A percentile compares a stretch with the other conserved stretches of the same genome.
phyloP scores from a whole-genome alignment of 2,113 vertebrate genomes.

The Prunella fulvescens region DNA sequence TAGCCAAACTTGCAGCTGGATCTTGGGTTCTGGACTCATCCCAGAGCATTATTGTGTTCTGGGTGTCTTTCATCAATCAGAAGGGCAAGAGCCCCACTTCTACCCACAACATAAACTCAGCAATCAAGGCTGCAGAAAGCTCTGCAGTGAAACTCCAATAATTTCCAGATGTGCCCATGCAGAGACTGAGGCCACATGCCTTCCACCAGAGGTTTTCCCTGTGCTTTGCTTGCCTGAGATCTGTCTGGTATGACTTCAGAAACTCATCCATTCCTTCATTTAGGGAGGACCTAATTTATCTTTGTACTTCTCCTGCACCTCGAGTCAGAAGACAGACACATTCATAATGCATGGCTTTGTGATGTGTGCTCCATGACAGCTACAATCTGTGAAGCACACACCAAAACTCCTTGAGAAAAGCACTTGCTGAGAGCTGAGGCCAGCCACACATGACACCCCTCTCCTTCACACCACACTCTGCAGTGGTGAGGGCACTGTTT shows the following conservation, averaged over 20 bases:
- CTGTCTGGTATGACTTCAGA: background rate
- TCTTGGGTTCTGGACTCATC: background rate
- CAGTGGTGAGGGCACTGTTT: background rate
- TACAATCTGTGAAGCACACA: constrained; percentile 22
- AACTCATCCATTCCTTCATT: background rate
- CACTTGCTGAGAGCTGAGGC: background rate
- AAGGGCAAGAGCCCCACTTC: background rate
- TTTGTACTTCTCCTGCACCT: background rate
- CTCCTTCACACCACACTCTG: background rate
- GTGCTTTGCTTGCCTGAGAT: background rate
- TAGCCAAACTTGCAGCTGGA: background rate
- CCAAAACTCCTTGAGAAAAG: constrained; percentile 13
- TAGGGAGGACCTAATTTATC: background rate
- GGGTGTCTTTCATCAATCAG: background rate
- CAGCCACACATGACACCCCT: background rate
- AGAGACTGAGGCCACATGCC: background rate
- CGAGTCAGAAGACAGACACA: background rate
- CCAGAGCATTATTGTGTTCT: background rate
- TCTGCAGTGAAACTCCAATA: background rate
- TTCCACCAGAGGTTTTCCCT: background rate
- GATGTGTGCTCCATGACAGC: constrained; percentile 45
- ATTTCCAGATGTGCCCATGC: background rate
- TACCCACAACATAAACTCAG: background rate
- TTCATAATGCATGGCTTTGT: constrained; percentile 42
- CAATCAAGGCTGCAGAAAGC: background rate